These are phyloP conservation scores for Proisotoma minuta DNA, from an alignment of 2,888 invertebrate species.

Conservation along the genomic window DNA sequence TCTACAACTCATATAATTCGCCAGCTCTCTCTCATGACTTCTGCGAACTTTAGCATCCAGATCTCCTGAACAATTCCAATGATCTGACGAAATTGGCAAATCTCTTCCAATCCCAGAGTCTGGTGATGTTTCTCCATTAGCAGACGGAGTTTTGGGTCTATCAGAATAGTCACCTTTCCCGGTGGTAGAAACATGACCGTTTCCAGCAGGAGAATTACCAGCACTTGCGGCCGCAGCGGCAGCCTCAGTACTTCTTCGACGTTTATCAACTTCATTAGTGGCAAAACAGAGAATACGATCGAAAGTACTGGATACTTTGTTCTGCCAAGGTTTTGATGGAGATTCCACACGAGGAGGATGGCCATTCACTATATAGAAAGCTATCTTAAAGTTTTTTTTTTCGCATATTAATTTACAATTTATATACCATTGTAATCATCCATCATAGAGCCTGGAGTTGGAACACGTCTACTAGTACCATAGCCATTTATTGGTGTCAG, in stretches of 20 bases:
- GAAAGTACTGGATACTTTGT: conserved; percentile 86
- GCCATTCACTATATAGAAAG: not conserved
- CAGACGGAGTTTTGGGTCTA: conserved; percentile 46
- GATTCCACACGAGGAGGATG: conserved; percentile 41
- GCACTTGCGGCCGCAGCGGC: not conserved
- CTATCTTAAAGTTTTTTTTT: not conserved
- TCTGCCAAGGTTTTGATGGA: conserved; percentile 68
- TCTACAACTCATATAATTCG: not conserved
- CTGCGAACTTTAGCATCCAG: conserved; percentile 15
- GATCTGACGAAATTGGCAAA: conserved; percentile 30
- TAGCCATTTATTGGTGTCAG: conserved; percentile 7
- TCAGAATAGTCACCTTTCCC: conserved; percentile 26
- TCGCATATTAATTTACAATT: not conserved
- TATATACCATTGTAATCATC: conserved; percentile 27
- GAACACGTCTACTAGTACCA: conserved; percentile 18
- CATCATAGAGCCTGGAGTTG: conserved; percentile 26
- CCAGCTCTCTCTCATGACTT: not conserved
- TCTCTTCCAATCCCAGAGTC: conserved; percentile 71
- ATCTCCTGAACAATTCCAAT: conserved; percentile 34
- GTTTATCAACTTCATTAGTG: conserved; percentile 75
- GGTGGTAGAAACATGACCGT: conserved; percentile 24
- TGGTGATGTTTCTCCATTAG: conserved; percentile 75
- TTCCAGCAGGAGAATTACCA: conserved; percentile 32
- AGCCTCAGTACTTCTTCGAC: conserved; percentile 73
- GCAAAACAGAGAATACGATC: conserved; percentile 90